Evolutionary conservation across 2,113 vertebrate genomes (phyloP).

Genomic region (Oceanodroma tethys): DNA sequence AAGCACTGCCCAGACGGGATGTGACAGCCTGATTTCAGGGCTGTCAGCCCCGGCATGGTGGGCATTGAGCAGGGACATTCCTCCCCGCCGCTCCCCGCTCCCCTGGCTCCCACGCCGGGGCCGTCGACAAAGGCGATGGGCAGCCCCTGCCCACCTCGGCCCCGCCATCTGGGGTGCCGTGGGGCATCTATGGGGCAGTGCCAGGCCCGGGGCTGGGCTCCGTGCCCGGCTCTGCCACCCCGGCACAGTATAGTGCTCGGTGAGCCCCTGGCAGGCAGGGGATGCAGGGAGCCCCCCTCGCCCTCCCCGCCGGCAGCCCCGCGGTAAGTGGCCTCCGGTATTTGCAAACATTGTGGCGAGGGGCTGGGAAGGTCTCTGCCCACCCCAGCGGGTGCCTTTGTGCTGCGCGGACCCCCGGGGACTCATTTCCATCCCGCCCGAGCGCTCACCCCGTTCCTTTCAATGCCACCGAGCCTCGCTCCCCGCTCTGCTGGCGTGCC

Average conservation of each 20-base stretch:
- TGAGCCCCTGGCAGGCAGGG: not conserved
- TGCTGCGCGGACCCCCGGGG: not conserved
- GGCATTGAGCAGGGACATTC: conserved; percentile 58
- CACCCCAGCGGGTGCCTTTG: conserved; percentile 58
- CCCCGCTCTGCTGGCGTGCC: not conserved
- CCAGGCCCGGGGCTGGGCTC: not conserved
- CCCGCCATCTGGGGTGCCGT: not conserved
- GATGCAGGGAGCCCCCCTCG: not conserved
- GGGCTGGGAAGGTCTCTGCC: conserved; percentile 58
- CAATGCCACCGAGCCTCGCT: not conserved
- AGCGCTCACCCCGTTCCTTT: not conserved
- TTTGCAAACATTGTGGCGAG: conserved; percentile 64
- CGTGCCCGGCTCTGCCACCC: not conserved
- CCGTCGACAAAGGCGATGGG: not conserved
- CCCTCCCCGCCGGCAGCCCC: not conserved
- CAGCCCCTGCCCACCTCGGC: not conserved
- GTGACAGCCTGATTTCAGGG: conserved; percentile 68
- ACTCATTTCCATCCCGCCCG: conserved; percentile 61
- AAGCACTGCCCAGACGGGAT: conserved; percentile 60
- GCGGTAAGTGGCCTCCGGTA: conserved; percentile 27
- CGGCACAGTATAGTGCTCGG: accelerated
- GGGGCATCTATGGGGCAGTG: not conserved
- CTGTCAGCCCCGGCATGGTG: conserved; percentile 56
- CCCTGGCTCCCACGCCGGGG: conserved; percentile 2
- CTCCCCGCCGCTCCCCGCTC: not conserved